Evolutionary conservation across 2,113 vertebrate species (phyloP).

Genomic region (Platichthys stellatus): DNA sequence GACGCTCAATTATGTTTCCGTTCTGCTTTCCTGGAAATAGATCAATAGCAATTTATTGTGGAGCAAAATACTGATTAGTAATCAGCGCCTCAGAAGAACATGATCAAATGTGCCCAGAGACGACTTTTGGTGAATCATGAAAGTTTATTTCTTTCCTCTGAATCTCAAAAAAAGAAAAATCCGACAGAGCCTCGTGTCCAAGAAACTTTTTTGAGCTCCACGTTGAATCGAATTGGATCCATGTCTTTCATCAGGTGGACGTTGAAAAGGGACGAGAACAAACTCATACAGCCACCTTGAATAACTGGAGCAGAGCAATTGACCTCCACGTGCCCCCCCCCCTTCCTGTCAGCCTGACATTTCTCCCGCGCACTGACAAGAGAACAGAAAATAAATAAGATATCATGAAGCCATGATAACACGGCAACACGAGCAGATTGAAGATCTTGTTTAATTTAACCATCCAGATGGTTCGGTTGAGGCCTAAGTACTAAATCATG

Average conservation of each 20-base stretch:
- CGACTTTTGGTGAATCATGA: slow-evolving; percentile 24
- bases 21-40: slow-evolving; percentile 26
- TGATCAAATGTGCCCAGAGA: slow-evolving; percentile 28
- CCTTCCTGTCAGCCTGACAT: slow-evolving; percentile 21
- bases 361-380: not conserved
- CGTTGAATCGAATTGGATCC: not conserved
- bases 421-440: slow-evolving; percentile 31
- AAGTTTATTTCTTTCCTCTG: slow-evolving; percentile 24
- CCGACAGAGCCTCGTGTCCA: too few species aligned
- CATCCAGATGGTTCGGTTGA: slow-evolving; percentile 40
- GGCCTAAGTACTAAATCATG: slow-evolving; percentile 24
- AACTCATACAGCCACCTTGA: not conserved
- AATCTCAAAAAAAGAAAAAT: too few species aligned
- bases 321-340: slow-evolving; percentile 27
- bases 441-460: slow-evolving; percentile 40
- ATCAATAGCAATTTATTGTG: slow-evolving; percentile 42
- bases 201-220: not conserved
- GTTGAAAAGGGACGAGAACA: slow-evolving; percentile 17
- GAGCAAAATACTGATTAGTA: slow-evolving; percentile 32
- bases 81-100: slow-evolving; percentile 35
- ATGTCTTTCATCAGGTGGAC: not conserved
- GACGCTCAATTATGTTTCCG: slow-evolving; percentile 24
- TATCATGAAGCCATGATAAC: slow-evolving; percentile 10
- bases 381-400: slow-evolving; percentile 42
- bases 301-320: slow-evolving; percentile 32